Evolutionary conservation across 2,113 vertebrate genomes (phyloP).

Genomic region (Archocentrus centrarchus): DNA sequence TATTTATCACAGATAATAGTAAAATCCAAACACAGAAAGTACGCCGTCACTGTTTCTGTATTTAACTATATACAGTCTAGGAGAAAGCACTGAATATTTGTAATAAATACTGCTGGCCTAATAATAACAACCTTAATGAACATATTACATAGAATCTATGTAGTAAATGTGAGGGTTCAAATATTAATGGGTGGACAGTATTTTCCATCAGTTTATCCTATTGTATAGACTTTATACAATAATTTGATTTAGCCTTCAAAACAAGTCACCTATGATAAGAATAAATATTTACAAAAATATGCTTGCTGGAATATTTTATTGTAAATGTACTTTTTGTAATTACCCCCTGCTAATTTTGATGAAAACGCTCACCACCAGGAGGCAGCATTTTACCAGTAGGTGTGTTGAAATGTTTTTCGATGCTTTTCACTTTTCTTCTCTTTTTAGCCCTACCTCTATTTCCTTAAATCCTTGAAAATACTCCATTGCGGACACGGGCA

Average conservation of each 20-base stretch:
- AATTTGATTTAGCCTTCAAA: background rate
- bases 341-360: background rate
- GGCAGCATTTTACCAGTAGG: background rate
- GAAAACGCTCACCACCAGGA: background rate
- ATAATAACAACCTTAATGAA: background rate
- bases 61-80: no score
- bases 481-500: background rate
- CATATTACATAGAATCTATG: background rate
- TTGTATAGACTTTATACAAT: background rate
- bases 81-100: no score
- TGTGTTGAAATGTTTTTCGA: background rate
- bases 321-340: background rate
- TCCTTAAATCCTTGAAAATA: background rate
- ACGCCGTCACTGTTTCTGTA: background rate
- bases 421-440: background rate
- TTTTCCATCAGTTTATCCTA: background rate
- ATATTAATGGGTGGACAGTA: rapidly evolving
- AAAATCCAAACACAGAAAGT: background rate
- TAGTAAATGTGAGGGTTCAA: background rate
- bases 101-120: no score
- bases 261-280: background rate
- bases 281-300: background rate
- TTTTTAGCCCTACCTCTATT: background rate
- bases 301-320: background rate
- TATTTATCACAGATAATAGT: background rate